Evolutionary conservation across 1,140 invertebrate species (phyloP), one percentile per base, ranked within the genome.

Genomic region (Drosophila pallidifrons): DNA sequence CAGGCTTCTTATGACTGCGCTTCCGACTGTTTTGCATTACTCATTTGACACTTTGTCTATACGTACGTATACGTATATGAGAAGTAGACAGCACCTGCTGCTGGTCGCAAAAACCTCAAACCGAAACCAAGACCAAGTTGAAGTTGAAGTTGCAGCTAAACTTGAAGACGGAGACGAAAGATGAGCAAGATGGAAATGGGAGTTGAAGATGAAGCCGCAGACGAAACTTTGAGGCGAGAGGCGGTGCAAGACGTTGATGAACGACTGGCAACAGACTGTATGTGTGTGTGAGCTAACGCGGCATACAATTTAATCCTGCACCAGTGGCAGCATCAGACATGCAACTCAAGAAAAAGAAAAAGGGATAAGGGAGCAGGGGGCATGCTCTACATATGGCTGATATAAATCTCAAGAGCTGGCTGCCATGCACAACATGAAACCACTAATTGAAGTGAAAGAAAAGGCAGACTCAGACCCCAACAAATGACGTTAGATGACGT

Each of bases 381-480:
- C 15, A 78, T 64, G 73, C 63, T 77, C 67, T 57, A 81, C 80
- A 87, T 88, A 79, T 79, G 80, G 67, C 60, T 81, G 77, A 85
- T 88, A 89, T 83, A 89, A 81, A 88, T 88, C 83, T 85, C 80
- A 89, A 89, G 83, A 89, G 70, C 72, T 59, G 71, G 60, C 72
- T 79, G 77, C 82, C 76, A 89, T 78, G 70, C 79, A 68, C 75
- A 88, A 88, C 83, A 88, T 85, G 83, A 85, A 89, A 85, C 85
- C 83, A 85, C 85, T 88, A 88, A 88, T 88, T 88, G 83, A 88
- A 89, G 81, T 79, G 83, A 88, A 89, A 79, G 80, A 82, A 89
- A 70, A 68, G 69, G 59, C 63, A 73, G 46, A 43, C 59, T 25
- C 30, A 10, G 47, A 59, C 41, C 7, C 41, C 3, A 54, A 69